These are phyloP conservation scores for Urophycis tenuis DNA, from an alignment of 2,797 vertebrate species.

Conservation along the genomic window DNA sequence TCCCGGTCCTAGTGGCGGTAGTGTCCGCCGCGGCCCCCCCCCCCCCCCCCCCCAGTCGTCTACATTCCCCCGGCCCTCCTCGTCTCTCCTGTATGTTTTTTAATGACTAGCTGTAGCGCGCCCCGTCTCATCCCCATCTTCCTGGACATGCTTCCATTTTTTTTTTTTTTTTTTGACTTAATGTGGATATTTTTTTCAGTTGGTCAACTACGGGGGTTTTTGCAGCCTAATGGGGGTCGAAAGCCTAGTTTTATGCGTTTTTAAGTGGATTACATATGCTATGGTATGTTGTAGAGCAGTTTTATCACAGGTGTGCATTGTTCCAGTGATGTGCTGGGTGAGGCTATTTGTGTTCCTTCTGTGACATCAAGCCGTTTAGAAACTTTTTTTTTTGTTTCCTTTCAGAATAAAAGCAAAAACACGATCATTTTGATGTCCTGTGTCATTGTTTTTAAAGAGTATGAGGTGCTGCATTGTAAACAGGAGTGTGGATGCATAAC, in stretches of 20 bases:
- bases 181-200: constrained; percentile 46
- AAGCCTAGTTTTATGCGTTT: constrained; percentile 66
- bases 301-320: constrained; percentile 49
- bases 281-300: constrained; percentile 58
- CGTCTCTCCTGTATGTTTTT: constrained; percentile 49
- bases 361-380: constrained; percentile 47
- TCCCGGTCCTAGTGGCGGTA: constrained; percentile 63
- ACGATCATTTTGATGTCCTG: neutral
- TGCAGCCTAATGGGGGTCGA: constrained; percentile 54
- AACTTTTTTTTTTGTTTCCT: constrained; percentile 57
- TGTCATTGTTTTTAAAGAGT: neutral
- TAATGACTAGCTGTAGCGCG: constrained; percentile 64
- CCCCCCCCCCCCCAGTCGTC: constrained; percentile 17
- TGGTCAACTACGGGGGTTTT: constrained; percentile 50
- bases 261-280: constrained; percentile 43
- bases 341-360: constrained; percentile 33
- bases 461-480: neutral
- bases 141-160: constrained; percentile 48
- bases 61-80: constrained; percentile 45
- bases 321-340: constrained; percentile 44
- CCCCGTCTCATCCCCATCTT: constrained; percentile 44
- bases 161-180: constrained; percentile 54
- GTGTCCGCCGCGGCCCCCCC: constrained; percentile 28
- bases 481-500: neutral
- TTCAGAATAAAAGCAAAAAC: constrained; percentile 57